Base-by-base conservation (phyloP, 2,797 vertebrate species). In the Periophthalmus magnuspinnatus region DNA sequence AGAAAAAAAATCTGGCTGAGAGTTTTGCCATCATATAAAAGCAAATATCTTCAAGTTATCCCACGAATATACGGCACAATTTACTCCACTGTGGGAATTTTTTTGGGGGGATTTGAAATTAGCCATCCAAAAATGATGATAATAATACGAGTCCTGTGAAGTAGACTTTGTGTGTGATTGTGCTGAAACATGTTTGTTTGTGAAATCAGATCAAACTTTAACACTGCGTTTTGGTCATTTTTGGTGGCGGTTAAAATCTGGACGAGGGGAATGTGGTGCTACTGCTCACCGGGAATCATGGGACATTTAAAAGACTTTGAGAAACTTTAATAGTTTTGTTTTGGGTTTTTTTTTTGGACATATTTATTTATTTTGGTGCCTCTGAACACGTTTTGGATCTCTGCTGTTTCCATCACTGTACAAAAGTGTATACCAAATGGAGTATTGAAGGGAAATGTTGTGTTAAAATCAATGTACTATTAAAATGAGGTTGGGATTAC, bases 301-400 rank as follows among this genome's bases (percentile, higher is more conserved):
- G 62, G 22, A 65, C 63, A 16, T 47, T 64, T 48, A 24, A 65
- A 50, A 65, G 38, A 64, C 61, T 28, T 7, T 64, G 45, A 65
- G 28, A 47, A 47, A 54, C 6, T 3, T 8, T 36, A 14, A 2
- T 50, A 16, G 70, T 85, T 87, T 82, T 70, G 32, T 65, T 85
- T 81, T 81, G 21, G n/a, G 41, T 8, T 34, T 36, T 41, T 41
- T 34, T 67, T 86, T 82, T 81, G 36, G 28, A 74, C 67, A 61
- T 58, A 78, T 85, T 78, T 87, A 86, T 88, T 90, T 87, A 81
- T 90, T 89, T 87, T 78, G 80, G 86, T 90, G 90, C 88, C 86
- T 89, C 83, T 84, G 63, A 75, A 69, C 45, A 36, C 69, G 77
- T 67, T 76, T 68, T 81, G 72, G 78, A 64, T 22, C 48, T 41